phyloP scores from a whole-genome alignment of 2,797 vertebrate genomes.

The Enteromius treurensis region DNA sequence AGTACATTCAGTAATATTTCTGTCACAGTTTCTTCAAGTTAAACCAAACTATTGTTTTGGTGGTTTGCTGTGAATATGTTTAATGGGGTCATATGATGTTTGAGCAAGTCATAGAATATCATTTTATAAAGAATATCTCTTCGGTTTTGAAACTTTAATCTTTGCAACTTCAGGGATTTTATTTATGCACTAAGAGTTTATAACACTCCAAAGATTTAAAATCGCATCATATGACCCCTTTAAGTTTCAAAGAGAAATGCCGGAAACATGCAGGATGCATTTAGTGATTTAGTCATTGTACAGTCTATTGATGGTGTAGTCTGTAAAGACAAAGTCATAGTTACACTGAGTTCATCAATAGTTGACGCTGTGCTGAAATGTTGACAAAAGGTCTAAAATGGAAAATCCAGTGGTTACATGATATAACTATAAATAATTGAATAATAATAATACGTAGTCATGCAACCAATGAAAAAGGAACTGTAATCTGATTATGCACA shows the following conservation, averaged over 20 bases:
- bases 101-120: too few relatives aligned
- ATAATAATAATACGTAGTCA: not conserved
- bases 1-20: not conserved
- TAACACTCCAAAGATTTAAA: too few relatives aligned
- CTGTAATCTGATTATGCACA: not conserved
- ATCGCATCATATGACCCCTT: too few relatives aligned
- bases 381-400: not conserved
- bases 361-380: not conserved
- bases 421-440: not conserved
- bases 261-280: too few relatives aligned
- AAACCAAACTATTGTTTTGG: not conserved
- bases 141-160: too few relatives aligned
- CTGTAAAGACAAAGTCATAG: not conserved
- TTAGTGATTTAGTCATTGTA: not conserved
- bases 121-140: too few relatives aligned
- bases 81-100: too few relatives aligned
- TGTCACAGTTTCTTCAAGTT: not conserved
- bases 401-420: not conserved
- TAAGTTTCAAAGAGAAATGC: too few relatives aligned
- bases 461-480: not conserved
- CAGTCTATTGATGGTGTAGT: not conserved
- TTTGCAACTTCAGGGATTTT: too few relatives aligned
- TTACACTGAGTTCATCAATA: not conserved
- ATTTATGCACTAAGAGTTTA: too few relatives aligned
- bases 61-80: not conserved